Conservation (phyloP, 1,140 invertebrate species). For the Temnothorax curvispinosus region DNA sequence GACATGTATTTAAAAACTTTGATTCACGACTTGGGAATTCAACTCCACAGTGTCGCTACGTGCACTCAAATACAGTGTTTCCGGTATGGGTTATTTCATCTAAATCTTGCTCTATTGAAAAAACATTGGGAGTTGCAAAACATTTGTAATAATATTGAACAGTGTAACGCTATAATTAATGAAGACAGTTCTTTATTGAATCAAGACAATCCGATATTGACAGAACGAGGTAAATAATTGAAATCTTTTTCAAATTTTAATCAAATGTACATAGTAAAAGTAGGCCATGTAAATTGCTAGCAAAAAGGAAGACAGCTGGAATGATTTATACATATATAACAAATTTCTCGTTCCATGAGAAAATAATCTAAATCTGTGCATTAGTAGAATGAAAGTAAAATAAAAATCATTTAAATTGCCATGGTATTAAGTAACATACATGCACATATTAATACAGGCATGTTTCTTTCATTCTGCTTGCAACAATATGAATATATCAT, state of each 20-base stretch:
- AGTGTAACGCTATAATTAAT: constrained; percentile 86
- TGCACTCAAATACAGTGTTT: constrained; percentile 93
- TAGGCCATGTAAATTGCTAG: neutral
- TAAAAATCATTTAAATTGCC: neutral
- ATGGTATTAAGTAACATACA: neutral
- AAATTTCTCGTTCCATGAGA: neutral
- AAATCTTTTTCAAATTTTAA: neutral
- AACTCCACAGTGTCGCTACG: constrained; percentile 92
- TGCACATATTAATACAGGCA: neutral
- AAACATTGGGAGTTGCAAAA: constrained; percentile 93
- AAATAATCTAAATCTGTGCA: neutral
- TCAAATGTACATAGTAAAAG: constrained; percentile 24
- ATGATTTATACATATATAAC: neutral
- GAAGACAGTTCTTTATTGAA: constrained; percentile 85
- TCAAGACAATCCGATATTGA: constrained; percentile 80
- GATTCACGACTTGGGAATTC: constrained; percentile 92
- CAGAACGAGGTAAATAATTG: constrained; percentile 36
- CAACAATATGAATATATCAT: neutral
- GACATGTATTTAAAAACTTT: constrained; percentile 91
- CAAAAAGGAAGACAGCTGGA: neutral
- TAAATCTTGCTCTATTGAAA: constrained; percentile 91
- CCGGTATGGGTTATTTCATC: constrained; percentile 93
- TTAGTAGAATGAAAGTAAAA: neutral
- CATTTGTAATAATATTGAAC: constrained; percentile 91
- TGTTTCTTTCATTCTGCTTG: neutral